Evolutionary conservation across 1,140 invertebrate genomes (phyloP), one percentile per base, ranked within the genome.

Genomic region (Stegodyphus dumicola): DNA sequence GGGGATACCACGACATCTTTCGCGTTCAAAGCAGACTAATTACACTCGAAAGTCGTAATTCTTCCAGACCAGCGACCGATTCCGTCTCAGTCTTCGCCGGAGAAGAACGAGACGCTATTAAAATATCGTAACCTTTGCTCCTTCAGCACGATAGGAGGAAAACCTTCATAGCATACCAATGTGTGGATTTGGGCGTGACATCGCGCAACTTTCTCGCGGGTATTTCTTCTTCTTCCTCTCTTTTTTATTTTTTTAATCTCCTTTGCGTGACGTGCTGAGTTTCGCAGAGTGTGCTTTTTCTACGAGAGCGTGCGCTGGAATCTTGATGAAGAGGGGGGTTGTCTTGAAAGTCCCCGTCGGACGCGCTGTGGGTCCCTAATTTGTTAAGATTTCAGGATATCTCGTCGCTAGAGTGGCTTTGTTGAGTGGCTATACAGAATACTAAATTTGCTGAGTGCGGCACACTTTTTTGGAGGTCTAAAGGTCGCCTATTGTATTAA

Each of bases 331-430:
- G 33, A 33, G 33, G 49, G 70, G 51, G 49, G 10, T 52, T 51
- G 51, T 73, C 17, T n/a, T 15, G 33, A 52, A 52, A n/a, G 70
- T 51, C 70, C 70, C n/a, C 70, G 66, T 33, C 66, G 17, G 49
- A 73, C 70, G 70, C 70, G 70, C 33, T 49, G 49, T 73, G 70
- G 49, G 70, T 73, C 13, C 49, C 70, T 73, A 73, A 73, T 73
- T 73, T 49, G 33, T 70, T 33, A 49, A 70, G 69, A 70, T 49
- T 49, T 70, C 69, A 33, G 13, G 33, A 49, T 49, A 49, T 70
- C 51, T 49, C 69, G 69, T 33, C 33, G 51, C 33, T n/a, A 49
- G 70, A 17, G 67, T 69, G n/a, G 67, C 67, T 11, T 48, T 17
- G 67, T 33, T 33, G 33, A 33, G 33, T 3, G 33, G 33, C 33